Evolutionary conservation across 2,113 vertebrate genomes (phyloP), one percentile per base, ranked within the genome.

Genomic region (Halichoerus grypus): DNA sequence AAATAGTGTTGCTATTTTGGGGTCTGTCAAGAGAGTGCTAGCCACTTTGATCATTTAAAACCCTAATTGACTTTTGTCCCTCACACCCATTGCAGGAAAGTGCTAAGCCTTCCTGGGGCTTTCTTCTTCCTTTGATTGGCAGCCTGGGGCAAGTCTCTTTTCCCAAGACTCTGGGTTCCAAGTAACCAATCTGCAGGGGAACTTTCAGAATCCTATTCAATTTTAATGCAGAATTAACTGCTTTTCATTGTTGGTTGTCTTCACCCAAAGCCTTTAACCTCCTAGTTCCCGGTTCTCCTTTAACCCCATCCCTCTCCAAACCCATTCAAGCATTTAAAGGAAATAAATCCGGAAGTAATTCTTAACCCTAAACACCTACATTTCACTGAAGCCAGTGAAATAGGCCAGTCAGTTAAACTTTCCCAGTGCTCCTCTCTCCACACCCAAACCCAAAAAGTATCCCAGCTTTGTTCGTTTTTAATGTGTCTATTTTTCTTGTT

Each of bases 401-500:
- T 11, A 82, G 24, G 7, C 82, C 39, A 18, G 39, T 61, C 6
- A 0, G 16, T 93, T 82, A 79, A 69, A 86, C 11, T 16, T 84
- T 55, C 28, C 16, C 18, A 81, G 18, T 3, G 5, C 36, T 91
- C 53, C 21, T n/a, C 53, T 14, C 31, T 88, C 57, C 9, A 55
- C 4, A 42, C 49, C 15, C 51, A 26, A 92, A 89, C 88, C 9
- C 14, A 13, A 83, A 95, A 95, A 86, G 9, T 13, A 89, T 55
- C 22, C 61, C 69, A 94, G 51, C 16, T 82, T 51, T 83, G 51
- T 94, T 89, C 84, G 15, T 76, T 91, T 94, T 91, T 76, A 74
- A 31, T 69, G 1, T 63, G 88, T 86, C 33, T 89, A 15, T 95
- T 95, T 97, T 85, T 85, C 81, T 88, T 81, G 71, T 92, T 97